Conservation (phyloP, 2,888 invertebrate genomes). For the Caenorhabditis parvicauda region DNA sequence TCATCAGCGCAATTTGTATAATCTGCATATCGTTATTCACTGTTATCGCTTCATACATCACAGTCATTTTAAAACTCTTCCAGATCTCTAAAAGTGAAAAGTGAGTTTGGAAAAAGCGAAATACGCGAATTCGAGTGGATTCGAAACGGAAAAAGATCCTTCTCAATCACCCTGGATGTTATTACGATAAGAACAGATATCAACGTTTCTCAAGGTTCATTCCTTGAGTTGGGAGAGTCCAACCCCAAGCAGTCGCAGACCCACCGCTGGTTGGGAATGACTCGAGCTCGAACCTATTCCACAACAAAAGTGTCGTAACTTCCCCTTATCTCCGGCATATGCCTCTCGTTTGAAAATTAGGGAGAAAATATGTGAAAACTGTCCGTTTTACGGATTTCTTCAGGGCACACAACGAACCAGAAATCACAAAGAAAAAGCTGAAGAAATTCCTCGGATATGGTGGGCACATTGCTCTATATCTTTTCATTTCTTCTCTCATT, state of each 20-base stretch:
- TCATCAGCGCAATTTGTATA: slow-evolving; percentile 36
- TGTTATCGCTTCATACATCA: slow-evolving; percentile 30
- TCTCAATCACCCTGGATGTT: not conserved
- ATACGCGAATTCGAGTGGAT: not conserved
- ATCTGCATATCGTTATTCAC: slow-evolving; percentile 37
- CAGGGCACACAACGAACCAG: slow-evolving; percentile 44
- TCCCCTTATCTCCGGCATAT: too few species aligned
- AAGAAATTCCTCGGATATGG: slow-evolving; percentile 41
- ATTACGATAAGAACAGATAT: too few species aligned
- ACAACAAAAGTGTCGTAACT: too few species aligned
- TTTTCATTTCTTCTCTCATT: slow-evolving; percentile 30
- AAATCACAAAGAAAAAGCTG: slow-evolving; percentile 30
- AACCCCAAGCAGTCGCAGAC: too few species aligned
- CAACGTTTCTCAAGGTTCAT: too few species aligned
- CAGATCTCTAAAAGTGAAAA: slow-evolving; percentile 30
- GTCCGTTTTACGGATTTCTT: too few species aligned
- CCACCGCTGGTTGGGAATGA: too few species aligned
- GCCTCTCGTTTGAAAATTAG: too few species aligned
- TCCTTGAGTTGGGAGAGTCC: too few species aligned
- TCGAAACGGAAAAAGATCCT: not conserved
- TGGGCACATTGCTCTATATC: slow-evolving; percentile 37
- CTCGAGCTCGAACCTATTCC: too few species aligned
- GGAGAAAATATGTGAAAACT: too few species aligned
- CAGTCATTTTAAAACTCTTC: slow-evolving; percentile 33
- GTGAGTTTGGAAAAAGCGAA: slow-evolving; percentile 6